Evolutionary conservation across 92 coral and sea anemone genomes (phyloP).

Genomic region (Plumapathes pennacea): DNA sequence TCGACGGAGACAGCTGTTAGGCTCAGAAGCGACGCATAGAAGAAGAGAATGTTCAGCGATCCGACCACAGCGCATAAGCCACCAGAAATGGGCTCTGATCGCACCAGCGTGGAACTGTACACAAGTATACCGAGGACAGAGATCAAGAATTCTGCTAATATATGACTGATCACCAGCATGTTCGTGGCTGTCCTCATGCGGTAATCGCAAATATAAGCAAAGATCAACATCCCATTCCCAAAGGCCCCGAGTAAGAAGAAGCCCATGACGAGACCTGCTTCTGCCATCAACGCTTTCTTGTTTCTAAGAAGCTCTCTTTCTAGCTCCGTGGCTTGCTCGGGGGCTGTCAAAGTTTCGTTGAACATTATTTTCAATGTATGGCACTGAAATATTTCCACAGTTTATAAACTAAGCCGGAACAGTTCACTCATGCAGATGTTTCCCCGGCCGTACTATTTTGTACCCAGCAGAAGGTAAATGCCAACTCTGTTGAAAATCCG

Average conservation of each 20-base stretch:
- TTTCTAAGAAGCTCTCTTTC: too few relatives aligned
- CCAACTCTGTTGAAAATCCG: too few relatives aligned
- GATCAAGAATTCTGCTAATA: constrained; percentile 60
- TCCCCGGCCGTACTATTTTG: too few relatives aligned
- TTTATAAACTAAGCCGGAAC: too few relatives aligned
- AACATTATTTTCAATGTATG: too few relatives aligned
- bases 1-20: constrained; percentile 69
- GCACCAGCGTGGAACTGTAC: constrained; percentile 56
- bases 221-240: constrained; percentile 62
- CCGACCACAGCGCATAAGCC: constrained; percentile 60
- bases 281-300: too few relatives aligned
- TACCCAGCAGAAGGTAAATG: too few relatives aligned
- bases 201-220: constrained; percentile 59
- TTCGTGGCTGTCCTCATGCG: constrained; percentile 77
- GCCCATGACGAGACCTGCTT: constrained; percentile 35
- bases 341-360: too few relatives aligned
- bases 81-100: constrained; percentile 23
- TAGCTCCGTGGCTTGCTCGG: too few relatives aligned
- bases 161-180: constrained; percentile 68
- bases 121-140: constrained; percentile 66
- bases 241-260: constrained; percentile 47
- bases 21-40: constrained; percentile 60
- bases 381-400: too few relatives aligned
- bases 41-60: constrained; percentile 58
- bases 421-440: too few relatives aligned